These are phyloP conservation scores for Crossocerus cetratus DNA, from an alignment of 2,888 invertebrate species.

Conservation along the genomic window DNA sequence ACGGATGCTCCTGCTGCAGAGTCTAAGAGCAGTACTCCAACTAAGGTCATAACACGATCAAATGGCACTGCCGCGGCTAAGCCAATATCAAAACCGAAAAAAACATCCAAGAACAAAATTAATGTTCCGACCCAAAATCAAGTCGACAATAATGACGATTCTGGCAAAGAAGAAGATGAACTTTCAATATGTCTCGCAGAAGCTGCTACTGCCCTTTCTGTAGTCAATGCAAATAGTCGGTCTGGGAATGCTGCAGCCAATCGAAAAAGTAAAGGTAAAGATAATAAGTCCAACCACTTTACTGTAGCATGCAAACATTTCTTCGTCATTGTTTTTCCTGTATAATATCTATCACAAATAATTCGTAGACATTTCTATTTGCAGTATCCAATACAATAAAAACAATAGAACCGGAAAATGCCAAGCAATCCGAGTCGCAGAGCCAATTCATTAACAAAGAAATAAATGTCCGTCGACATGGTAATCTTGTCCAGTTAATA, in stretches of 20 bases:
- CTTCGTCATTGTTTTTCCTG: slow-evolving; percentile 1
- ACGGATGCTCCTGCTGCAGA: slow-evolving; percentile 37
- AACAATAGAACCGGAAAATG: slow-evolving; percentile 54
- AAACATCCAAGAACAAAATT: slow-evolving; percentile 63
- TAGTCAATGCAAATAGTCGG: slow-evolving; percentile 58
- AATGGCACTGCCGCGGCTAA: slow-evolving; percentile 58
- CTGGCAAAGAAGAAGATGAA: slow-evolving; percentile 67
- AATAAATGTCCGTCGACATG: slow-evolving; percentile 80
- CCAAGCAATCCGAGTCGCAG: slow-evolving; percentile 60
- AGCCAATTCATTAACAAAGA: slow-evolving; percentile 77
- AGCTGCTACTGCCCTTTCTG: slow-evolving; percentile 72
- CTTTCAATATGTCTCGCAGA: slow-evolving; percentile 74
- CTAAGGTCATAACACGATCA: slow-evolving; percentile 60
- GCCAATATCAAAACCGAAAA: slow-evolving; percentile 65
- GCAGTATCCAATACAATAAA: slow-evolving; percentile 21
- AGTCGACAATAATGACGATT: slow-evolving; percentile 53
- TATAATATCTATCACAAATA: slow-evolving; percentile 9
- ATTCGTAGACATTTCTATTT: slow-evolving; percentile 6
- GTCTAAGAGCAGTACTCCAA: slow-evolving; percentile 27
- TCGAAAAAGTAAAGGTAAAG: slow-evolving; percentile 66
- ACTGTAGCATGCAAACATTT: not conserved
- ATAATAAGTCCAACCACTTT: not conserved
- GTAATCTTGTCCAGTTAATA: slow-evolving; percentile 82
- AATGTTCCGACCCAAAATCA: slow-evolving; percentile 58
- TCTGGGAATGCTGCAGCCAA: slow-evolving; percentile 52